A percentile compares a stretch with the other conserved stretches of the same genome.
Evolutionary conservation across 2,888 invertebrate genomes (phyloP).

Genomic region (Apodemia hepburni): DNA sequence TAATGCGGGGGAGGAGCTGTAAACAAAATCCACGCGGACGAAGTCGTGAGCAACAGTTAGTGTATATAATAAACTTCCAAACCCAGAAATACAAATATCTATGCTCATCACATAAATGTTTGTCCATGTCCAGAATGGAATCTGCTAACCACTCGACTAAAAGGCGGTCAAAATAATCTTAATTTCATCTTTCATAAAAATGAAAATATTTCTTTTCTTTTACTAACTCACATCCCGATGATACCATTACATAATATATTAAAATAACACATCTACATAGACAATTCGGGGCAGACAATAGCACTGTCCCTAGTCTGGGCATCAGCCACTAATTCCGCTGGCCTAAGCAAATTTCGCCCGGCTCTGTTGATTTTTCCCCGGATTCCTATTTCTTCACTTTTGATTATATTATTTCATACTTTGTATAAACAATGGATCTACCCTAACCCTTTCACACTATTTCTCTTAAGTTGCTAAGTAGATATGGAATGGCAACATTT

Average conservation of each 20-base stretch:
- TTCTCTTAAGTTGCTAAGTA: slow-evolving; percentile 44
- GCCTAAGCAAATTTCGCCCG: slow-evolving; percentile 79
- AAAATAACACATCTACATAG: slow-evolving; percentile 38
- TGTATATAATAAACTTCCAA: no score
- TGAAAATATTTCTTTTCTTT: no score
- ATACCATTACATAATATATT: slow-evolving; percentile 2
- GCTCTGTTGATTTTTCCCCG: slow-evolving; percentile 75
- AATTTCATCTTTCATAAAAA: no score
- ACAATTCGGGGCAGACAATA: slow-evolving; percentile 55
- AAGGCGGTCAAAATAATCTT: no score
- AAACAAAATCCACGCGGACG: no score
- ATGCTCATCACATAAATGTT: no score
- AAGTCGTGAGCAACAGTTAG: no score
- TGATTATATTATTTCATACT: slow-evolving; percentile 79
- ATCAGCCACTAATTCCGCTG: slow-evolving; percentile 74
- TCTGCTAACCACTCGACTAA: no score
- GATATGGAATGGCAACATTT: slow-evolving; percentile 39
- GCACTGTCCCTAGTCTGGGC: slow-evolving; percentile 46
- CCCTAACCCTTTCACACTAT: slow-evolving; percentile 76
- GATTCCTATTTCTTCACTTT: slow-evolving; percentile 79
- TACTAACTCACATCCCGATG: neutral
- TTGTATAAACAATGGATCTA: slow-evolving; percentile 70
- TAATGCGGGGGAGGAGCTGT: no score
- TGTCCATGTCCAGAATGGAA: no score
- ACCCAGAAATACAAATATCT: no score